These are phyloP conservation scores for Amphibalanus amphitrite DNA, from an alignment of 1,140 invertebrate species.

Conservation along the genomic window DNA sequence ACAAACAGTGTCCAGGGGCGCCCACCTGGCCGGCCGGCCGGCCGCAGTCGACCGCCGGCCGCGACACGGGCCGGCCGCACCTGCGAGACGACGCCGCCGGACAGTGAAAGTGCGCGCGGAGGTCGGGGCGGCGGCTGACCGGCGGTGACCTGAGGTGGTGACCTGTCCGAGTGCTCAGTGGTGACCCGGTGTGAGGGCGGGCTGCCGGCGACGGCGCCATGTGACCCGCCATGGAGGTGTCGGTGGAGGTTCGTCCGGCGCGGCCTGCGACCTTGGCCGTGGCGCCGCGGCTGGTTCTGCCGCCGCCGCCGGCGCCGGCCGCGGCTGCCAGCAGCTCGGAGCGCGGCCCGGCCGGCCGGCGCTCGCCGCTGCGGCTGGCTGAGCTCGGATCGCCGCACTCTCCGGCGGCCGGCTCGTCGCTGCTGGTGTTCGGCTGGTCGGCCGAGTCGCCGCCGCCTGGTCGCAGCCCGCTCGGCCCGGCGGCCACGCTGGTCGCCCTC, in stretches of 20 bases:
- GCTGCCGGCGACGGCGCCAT: neutral
- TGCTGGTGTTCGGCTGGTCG: neutral
- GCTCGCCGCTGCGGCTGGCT: neutral
- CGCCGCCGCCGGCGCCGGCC: too few relatives aligned
- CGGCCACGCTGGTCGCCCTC: too few relatives aligned
- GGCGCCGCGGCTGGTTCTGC: too few relatives aligned
- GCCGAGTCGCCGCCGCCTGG: too few relatives aligned
- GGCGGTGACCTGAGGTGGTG: too few relatives aligned
- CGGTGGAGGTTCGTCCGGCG: neutral
- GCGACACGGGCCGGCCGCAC: neutral
- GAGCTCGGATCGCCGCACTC: neutral
- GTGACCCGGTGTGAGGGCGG: too few relatives aligned
- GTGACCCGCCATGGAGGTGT: neutral
- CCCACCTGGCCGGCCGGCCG: neutral
- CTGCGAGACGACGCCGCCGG: neutral
- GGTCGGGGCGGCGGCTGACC: too few relatives aligned
- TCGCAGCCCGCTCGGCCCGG: neutral
- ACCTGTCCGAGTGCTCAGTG: too few relatives aligned
- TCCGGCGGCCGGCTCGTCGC: neutral
- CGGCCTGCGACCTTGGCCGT: neutral
- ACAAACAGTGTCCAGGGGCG: neutral
- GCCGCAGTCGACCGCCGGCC: neutral
- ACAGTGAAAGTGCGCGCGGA: neutral
- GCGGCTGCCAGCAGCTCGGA: neutral
- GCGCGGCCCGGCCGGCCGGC: too few relatives aligned